These are phyloP conservation scores for Felis chaus DNA, from an alignment of 2,113 vertebrate species.

Conservation along the genomic window DNA sequence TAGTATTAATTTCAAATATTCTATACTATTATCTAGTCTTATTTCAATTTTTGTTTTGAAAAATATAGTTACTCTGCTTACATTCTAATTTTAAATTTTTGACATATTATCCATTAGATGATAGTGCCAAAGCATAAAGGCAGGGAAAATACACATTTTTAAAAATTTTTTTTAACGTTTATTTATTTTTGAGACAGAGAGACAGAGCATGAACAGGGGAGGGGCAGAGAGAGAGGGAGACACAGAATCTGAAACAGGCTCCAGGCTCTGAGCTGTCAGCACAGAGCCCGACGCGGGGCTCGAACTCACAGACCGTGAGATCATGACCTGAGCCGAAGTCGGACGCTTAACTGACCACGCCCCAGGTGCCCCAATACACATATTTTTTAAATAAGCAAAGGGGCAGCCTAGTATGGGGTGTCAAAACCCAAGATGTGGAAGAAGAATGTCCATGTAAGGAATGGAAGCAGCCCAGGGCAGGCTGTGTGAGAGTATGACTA, in stretches of 20 bases:
- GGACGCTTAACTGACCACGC: too few relatives aligned
- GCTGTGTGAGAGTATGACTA: background rate
- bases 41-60: background rate
- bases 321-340: too few relatives aligned
- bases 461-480: background rate
- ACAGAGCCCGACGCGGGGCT: too few relatives aligned
- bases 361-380: background rate
- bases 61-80: background rate
- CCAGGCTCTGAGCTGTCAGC: too few relatives aligned
- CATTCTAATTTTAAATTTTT: constrained; percentile 4
- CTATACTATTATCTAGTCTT: background rate
- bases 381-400: background rate
- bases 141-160: background rate
- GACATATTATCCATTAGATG: background rate
- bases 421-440: background rate
- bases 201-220: too few relatives aligned
- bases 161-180: background rate
- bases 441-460: background rate
- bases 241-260: too few relatives aligned
- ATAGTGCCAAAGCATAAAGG: constrained; percentile 6
- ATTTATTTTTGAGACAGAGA: too few relatives aligned
- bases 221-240: too few relatives aligned
- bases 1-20: constrained; percentile 1
- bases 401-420: background rate
- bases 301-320: too few relatives aligned